Evolutionary conservation across 2,888 invertebrate species (phyloP).

Genomic region (Bombyx huttoni): DNA sequence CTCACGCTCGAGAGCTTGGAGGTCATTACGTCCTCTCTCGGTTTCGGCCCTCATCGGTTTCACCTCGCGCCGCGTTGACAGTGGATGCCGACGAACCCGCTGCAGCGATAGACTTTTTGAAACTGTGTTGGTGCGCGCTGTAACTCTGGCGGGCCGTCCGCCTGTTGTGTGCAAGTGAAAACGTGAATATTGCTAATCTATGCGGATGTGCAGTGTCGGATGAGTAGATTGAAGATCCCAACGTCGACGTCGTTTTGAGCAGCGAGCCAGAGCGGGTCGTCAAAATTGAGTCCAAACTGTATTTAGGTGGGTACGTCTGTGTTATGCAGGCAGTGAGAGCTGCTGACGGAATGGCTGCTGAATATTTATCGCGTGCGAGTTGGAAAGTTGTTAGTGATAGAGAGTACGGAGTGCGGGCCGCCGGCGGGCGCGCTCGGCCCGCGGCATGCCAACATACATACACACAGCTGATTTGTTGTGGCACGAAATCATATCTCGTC

Average conservation of each 20-base stretch:
- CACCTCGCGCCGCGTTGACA: conserved; percentile 27
- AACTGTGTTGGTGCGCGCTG: conserved; percentile 36
- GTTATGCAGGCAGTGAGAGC: conserved; percentile 27
- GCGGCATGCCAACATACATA: conserved; percentile 8
- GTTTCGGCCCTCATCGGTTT: conserved; percentile 43
- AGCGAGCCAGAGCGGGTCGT: conserved; percentile 53
- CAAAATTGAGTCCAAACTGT: conserved; percentile 72
- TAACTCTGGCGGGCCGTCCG: conserved; percentile 48
- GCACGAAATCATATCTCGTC: conserved; percentile 27
- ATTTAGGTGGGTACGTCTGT: conserved; percentile 56
- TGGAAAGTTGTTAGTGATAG: conserved; percentile 46
- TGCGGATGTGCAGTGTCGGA: conserved; percentile 74
- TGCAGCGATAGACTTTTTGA: conserved; percentile 35
- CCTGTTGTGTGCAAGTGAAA: conserved; percentile 67
- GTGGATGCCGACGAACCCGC: conserved; percentile 24
- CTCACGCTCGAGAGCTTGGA: conserved; percentile 63
- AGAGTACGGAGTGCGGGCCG: conserved; percentile 13
- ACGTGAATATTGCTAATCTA: conserved; percentile 55
- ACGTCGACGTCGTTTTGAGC: conserved; percentile 47
- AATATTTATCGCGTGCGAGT: conserved; percentile 60
- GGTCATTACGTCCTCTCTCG: conserved; percentile 47
- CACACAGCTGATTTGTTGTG: conserved; percentile 51
- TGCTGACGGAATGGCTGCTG: conserved; percentile 36
- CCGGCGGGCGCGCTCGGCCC: conserved; percentile 15
- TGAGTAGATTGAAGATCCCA: conserved; percentile 53